Evolutionary conservation across 2,113 vertebrate genomes (phyloP).

Genomic region (Hippocampus mohnikei): DNA sequence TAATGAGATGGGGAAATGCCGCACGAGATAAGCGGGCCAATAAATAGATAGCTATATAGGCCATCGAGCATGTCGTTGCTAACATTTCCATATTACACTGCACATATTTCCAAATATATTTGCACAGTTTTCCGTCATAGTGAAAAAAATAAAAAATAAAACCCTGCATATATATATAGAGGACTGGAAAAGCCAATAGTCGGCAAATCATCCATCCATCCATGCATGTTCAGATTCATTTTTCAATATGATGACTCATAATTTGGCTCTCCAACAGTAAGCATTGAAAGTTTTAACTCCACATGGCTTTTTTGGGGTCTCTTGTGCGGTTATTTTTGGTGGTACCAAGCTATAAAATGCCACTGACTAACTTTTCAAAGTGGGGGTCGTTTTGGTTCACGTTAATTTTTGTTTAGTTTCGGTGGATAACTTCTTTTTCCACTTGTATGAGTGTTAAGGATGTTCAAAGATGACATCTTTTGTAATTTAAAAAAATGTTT

Average conservation of each 20-base stretch:
- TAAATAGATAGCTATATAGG: slow-evolving; percentile 63
- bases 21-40: slow-evolving; percentile 62
- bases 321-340: background rate
- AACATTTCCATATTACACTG: slow-evolving; percentile 55
- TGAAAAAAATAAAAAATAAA: background rate
- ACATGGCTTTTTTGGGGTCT: background rate
- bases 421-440: background rate
- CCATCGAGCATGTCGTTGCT: slow-evolving; percentile 52
- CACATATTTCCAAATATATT: background rate
- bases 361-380: background rate
- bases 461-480: background rate
- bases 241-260: background rate
- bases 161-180: background rate
- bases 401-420: background rate
- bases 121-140: background rate
- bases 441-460: background rate
- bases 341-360: background rate
- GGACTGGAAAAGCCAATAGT: background rate
- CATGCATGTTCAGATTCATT: background rate
- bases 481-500: too few relatives aligned
- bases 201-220: background rate
- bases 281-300: background rate
- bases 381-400: background rate
- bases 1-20: slow-evolving; percentile 49
- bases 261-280: background rate